Percentiles rank a stretch among this genome's conserved stretches.
These are phyloP conservation scores for Sisyra nigra DNA, from an alignment of 2,888 invertebrate genomes.

Conservation along the genomic window DNA sequence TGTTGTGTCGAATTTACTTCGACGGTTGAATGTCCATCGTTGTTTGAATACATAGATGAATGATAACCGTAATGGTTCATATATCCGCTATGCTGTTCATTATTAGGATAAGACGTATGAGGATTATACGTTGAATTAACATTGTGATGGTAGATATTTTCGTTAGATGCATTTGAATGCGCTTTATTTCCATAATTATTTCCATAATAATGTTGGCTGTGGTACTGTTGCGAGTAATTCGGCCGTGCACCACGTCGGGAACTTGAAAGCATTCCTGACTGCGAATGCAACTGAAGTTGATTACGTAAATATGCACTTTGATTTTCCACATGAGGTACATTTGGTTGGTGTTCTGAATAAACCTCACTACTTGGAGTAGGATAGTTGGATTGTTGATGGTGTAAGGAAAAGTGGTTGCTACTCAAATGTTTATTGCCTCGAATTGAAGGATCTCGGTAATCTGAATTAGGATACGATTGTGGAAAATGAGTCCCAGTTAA, in stretches of 20 bases:
- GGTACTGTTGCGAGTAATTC: constrained; percentile 27
- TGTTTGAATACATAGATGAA: constrained; percentile 22
- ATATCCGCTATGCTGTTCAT: constrained; percentile 21
- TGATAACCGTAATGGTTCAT: constrained; percentile 24
- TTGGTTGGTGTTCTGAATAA: constrained; percentile 1
- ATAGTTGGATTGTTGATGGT: constrained; percentile 16
- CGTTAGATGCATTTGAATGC: constrained; percentile 22
- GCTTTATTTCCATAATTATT: constrained; percentile 30
- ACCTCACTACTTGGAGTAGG: background rate
- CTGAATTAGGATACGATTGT: constrained; percentile 12
- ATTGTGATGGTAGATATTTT: constrained; percentile 28
- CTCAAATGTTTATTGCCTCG: constrained; percentile 17
- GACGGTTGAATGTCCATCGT: constrained; percentile 19
- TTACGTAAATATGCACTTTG: constrained; percentile 1
- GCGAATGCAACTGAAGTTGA: constrained; percentile 4
- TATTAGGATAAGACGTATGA: constrained; percentile 18
- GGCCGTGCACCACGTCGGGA: constrained; percentile 20
- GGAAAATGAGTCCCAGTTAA: constrained; percentile 22
- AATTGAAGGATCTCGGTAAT: constrained; percentile 14
- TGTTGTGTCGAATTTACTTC: constrained; percentile 18
- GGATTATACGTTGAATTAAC: constrained; percentile 20
- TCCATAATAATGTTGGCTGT: constrained; percentile 31
- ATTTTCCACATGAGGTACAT: background rate
- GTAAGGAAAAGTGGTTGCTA: constrained; percentile 22
- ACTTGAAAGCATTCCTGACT: constrained; percentile 4